phyloP scores from a whole-genome alignment of 2,113 vertebrate species.

The Hystrix cristata region DNA sequence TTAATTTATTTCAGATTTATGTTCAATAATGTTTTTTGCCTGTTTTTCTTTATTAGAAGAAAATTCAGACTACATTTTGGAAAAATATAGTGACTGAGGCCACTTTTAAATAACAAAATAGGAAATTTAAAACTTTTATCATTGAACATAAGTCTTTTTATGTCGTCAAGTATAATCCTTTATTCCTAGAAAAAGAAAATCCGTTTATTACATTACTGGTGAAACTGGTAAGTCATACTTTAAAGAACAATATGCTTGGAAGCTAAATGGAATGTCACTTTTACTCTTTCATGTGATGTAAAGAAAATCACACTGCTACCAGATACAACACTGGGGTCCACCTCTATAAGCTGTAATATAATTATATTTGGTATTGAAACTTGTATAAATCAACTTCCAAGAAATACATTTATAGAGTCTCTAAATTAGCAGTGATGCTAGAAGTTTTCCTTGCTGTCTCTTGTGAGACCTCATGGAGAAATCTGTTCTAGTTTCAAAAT shows the following conservation, averaged over 20 bases:
- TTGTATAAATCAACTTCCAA: background rate
- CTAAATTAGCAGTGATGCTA: slow-evolving; percentile 41
- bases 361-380: background rate
- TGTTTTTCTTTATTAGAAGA: background rate
- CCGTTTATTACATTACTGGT: background rate
- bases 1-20: slow-evolving; percentile 57
- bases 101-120: slow-evolving; percentile 4
- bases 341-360: background rate
- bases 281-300: background rate
- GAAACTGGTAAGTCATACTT: background rate
- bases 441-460: background rate
- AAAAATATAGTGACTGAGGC: background rate
- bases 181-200: background rate
- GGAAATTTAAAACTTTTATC: background rate
- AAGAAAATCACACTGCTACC: background rate
- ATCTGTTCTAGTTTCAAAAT: background rate
- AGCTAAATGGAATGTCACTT: background rate
- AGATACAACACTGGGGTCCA: background rate
- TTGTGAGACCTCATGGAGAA: background rate
- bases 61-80: slow-evolving; percentile 7
- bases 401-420: background rate
- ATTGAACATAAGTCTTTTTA: background rate
- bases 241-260: background rate
- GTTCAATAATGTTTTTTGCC: background rate
- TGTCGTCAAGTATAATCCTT: background rate